Base-by-base conservation (phyloP, 1,140 invertebrate species). In the Bombus polaris region DNA sequence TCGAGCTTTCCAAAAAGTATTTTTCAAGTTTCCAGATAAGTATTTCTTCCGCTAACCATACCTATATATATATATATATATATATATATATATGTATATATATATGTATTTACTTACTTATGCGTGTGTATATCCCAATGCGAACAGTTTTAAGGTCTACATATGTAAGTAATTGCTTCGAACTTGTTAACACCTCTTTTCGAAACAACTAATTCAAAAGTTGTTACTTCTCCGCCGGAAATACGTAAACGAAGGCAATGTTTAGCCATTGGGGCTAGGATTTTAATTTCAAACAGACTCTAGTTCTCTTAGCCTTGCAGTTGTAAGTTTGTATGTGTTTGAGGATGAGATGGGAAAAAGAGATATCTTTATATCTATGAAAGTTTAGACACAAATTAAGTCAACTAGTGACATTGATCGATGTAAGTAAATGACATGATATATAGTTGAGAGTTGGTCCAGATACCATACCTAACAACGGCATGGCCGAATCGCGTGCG, bases 401-500 rank as follows among this genome's bases (percentile, higher is more conserved):
- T 68, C 42, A n/a, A 28, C 5, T n/a, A 28, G 10, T n/a, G n/a
- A 10, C 12, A 72, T 73, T 22, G 71, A 73, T 44, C n/a, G 28
- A 44, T 28, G n/a, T 71, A 28, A 35, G 35, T 68, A 35, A 53
- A 62, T 62, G 35, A 39, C 18, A 73, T 8, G 28, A 13, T 15
- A 35, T 75, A 75, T n/a, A 28, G 25, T 25, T 37, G 5, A 35
- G 8, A 76, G 57, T 76, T 37, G 74, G 44, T 57, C 47, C n/a
- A 28, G n/a, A 35, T 76, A 57, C 32, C 53, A 57, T 57, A 57
- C 10, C 25, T 53, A 35, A 25, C 74, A 37, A n/a, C 35, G 53
- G 59, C 74, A 76, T 37, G 74, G 53, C 37, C 53, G 53, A 57
- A 53, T n/a, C 75, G 75, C 57, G 57, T 22, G 75, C 57, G 57